A percentile compares a stretch with the other conserved stretches of the same genome.
Conservation (phyloP, 1,140 invertebrate species). For the Chrysomallon squamiferum region DNA sequence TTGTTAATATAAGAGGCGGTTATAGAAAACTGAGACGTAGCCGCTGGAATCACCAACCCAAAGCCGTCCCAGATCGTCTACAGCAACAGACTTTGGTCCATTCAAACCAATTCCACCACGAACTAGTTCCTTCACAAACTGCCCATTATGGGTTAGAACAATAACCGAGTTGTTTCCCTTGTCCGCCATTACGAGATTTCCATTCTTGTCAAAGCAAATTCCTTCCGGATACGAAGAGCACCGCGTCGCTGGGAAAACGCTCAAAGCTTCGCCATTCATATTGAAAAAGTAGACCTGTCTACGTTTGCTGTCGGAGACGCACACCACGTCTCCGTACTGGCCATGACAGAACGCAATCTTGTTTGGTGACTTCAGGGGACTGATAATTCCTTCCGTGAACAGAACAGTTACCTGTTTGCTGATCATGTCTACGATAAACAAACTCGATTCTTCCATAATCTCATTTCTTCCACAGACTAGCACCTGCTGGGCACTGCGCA, state of each 20-base stretch:
- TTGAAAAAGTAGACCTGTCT: neutral
- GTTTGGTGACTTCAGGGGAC: no score
- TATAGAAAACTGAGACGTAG: neutral
- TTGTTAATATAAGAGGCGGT: no score
- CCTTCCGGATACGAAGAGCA: neutral
- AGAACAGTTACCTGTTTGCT: no score
- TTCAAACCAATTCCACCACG: neutral
- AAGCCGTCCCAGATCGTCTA: neutral
- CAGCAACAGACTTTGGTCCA: neutral
- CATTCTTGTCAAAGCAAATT: neutral
- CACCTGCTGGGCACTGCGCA: no score
- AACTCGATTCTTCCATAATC: no score
- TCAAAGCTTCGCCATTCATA: neutral
- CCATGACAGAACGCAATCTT: no score
- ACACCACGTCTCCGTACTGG: neutral
- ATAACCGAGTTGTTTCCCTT: conserved; percentile 6
- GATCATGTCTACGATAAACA: no score
- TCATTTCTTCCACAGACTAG: no score
- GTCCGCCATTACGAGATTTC: neutral
- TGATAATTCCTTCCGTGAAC: no score
- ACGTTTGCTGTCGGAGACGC: neutral
- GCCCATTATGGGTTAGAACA: neutral
- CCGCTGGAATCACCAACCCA: neutral
- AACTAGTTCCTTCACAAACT: neutral
- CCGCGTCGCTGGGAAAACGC: neutral